Evolutionary conservation across 2,888 invertebrate genomes (phyloP).

Genomic region (Cerastis leucographa): DNA sequence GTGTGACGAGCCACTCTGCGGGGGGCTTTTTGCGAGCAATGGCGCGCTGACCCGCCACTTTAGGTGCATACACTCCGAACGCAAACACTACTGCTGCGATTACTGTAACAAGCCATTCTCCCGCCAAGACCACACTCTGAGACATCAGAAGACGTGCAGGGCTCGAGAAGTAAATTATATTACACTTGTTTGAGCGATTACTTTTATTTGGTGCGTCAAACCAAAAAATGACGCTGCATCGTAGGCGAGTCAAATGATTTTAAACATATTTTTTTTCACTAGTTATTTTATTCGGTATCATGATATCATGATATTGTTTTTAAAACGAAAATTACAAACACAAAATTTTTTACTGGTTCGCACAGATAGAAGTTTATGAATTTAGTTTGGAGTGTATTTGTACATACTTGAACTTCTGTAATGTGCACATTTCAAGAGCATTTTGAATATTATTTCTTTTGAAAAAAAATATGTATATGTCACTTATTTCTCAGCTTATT

Average conservation of each 20-base stretch:
- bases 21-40: neutral
- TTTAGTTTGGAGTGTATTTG: too few relatives aligned
- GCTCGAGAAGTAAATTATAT: conserved; percentile 3
- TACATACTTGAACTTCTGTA: neutral
- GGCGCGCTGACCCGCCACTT: conserved; percentile 2
- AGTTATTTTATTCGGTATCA: neutral
- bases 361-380: neutral
- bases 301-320: too few relatives aligned
- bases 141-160: neutral
- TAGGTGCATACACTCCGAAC: neutral
- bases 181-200: neutral
- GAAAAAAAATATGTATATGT: neutral
- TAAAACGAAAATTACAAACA: neutral
- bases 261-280: neutral
- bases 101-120: neutral
- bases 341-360: neutral
- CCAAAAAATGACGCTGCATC: neutral
- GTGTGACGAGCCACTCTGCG: neutral
- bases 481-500: neutral
- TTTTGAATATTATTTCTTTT: neutral
- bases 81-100: conserved; percentile 10
- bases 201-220: neutral
- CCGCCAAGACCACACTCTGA: conserved; percentile 11
- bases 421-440: neutral
- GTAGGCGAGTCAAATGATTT: neutral